phyloP scores from a whole-genome alignment of 2,113 vertebrate species.

The Corydoras maculifer region DNA sequence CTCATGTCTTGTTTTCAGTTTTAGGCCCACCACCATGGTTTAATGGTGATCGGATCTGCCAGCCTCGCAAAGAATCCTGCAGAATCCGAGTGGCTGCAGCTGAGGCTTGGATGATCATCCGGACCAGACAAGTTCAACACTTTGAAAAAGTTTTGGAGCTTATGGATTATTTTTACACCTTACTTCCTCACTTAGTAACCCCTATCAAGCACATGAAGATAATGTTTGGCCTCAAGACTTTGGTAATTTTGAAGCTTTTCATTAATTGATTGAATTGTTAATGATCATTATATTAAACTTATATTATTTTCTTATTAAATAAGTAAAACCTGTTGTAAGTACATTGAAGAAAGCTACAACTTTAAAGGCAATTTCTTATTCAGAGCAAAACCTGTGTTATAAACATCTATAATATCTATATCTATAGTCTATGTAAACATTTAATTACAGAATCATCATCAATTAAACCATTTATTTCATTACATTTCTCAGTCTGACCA shows the following conservation, averaged over 20 bases:
- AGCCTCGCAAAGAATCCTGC: conserved; percentile 51
- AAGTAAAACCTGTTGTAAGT: too few species aligned
- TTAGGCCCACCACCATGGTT: conserved; percentile 47
- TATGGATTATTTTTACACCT: conserved; percentile 49
- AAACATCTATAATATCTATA: too few species aligned
- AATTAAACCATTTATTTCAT: too few species aligned
- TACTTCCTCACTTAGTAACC: conserved; percentile 57
- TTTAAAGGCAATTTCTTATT: too few species aligned
- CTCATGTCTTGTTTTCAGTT: conserved; percentile 34
- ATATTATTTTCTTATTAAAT: too few species aligned
- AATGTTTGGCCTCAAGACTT: conserved; percentile 64
- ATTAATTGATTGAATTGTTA: background rate
- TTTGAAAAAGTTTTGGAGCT: conserved; percentile 55
- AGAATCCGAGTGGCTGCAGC: conserved; percentile 55
- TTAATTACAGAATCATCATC: too few species aligned
- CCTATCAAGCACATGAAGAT: conserved; percentile 71
- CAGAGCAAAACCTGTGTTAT: too few species aligned
- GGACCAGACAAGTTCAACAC: conserved; percentile 49
- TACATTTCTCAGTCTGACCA: too few species aligned
- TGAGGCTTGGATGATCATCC: conserved; percentile 49
- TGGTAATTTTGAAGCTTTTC: conserved; percentile 48
- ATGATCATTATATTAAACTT: too few species aligned
- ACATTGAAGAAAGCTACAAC: too few species aligned
- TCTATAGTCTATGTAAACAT: too few species aligned
- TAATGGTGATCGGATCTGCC: conserved; percentile 43